These are phyloP conservation scores for Arvicola amphibius DNA, from an alignment of 2,797 vertebrate genomes.

Conservation along the genomic window DNA sequence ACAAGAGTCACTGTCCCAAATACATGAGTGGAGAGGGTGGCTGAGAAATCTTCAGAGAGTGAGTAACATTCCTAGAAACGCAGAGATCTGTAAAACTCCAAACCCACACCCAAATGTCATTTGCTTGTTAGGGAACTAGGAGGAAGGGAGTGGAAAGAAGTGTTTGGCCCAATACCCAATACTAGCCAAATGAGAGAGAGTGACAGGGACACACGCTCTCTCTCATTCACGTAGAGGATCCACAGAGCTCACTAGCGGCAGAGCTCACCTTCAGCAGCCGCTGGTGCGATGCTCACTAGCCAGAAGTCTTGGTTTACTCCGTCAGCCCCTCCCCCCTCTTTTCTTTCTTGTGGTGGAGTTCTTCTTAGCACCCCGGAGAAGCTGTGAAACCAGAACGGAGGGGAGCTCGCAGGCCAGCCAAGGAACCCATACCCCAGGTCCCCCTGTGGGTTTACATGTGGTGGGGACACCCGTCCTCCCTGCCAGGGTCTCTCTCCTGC, in stretches of 20 bases:
- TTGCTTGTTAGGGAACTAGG: neutral
- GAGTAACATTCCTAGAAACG: neutral
- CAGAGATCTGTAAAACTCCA: neutral
- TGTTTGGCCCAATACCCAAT: neutral
- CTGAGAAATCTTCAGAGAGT: neutral
- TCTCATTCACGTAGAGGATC: neutral
- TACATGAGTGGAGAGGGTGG: neutral
- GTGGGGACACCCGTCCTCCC: neutral
- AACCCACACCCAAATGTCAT: neutral
- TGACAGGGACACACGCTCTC: no score
- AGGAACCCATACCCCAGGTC: rapidly evolving
- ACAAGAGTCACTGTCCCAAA: neutral
- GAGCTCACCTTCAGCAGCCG: neutral
- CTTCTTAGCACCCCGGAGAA: neutral
- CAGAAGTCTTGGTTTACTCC: neutral
- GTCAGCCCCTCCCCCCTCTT: neutral
- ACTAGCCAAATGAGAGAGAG: neutral
- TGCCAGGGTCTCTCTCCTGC: neutral
- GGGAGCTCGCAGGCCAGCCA: neutral
- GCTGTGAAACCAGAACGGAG: neutral
- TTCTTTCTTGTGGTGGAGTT: neutral
- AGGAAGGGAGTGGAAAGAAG: neutral
- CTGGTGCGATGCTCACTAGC: no score
- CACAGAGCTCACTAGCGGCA: neutral
- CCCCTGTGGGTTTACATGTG: neutral